phyloP scores from a whole-genome alignment of 1,140 invertebrate genomes.

The Magallana gigas region DNA sequence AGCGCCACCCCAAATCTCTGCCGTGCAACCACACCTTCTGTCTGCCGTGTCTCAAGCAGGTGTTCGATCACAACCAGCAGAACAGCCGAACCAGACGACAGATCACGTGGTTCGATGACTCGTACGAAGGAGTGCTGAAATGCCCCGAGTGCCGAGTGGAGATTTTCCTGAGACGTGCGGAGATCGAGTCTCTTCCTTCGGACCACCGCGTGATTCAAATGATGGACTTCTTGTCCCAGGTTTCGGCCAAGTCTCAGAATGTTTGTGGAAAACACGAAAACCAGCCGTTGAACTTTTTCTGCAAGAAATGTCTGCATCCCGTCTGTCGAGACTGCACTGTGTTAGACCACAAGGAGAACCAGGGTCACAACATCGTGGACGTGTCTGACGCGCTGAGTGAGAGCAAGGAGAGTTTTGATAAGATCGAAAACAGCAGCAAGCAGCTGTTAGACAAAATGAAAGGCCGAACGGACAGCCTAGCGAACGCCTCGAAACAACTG shows the following conservation, averaged over 20 bases:
- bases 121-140: slow-evolving; percentile 70
- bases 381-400: slow-evolving; percentile 70
- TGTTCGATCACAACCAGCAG: slow-evolving; percentile 71
- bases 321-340: slow-evolving; percentile 77
- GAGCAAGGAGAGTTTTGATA: slow-evolving; percentile 68
- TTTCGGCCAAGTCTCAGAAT: slow-evolving; percentile 68
- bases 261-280: slow-evolving; percentile 73
- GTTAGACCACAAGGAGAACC: slow-evolving; percentile 75
- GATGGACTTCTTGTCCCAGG: slow-evolving; percentile 75
- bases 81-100: slow-evolving; percentile 56
- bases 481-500: slow-evolving; percentile 74
- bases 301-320: slow-evolving; percentile 71
- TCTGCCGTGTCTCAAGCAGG: slow-evolving; percentile 69
- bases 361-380: slow-evolving; percentile 73
- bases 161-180: slow-evolving; percentile 69
- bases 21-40: slow-evolving; percentile 76
- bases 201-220: slow-evolving; percentile 75
- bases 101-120: slow-evolving; percentile 66
- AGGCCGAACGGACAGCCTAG: slow-evolving; percentile 65
- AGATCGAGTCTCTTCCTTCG: slow-evolving; percentile 71
- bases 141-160: slow-evolving; percentile 75
- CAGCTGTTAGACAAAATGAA: slow-evolving; percentile 71
- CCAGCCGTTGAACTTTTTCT: slow-evolving; percentile 76
- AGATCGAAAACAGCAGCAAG: slow-evolving; percentile 69
- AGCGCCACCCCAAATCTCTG: slow-evolving; percentile 70